Base-by-base conservation (phyloP, 1,140 invertebrate genomes). In the Dendrolimus punctatus region DNA sequence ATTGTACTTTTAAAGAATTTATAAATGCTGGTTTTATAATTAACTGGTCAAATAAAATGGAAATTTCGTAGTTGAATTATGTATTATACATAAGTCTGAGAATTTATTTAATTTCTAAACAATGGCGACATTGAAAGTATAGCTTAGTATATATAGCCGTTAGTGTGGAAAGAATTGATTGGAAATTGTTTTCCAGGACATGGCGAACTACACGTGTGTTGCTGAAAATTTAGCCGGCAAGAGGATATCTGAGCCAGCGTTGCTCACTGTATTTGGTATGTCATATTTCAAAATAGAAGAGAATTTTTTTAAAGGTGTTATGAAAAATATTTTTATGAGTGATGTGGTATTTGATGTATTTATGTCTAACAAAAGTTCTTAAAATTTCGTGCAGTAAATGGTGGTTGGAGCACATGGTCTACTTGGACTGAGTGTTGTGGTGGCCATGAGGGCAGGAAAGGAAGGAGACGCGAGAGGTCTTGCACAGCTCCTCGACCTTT, bases 161-260 rank as follows among this genome's bases (percentile, higher is more conserved):
- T 23, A 23, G 23, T 23, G 23, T 23, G 23, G 23, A 23, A 23
- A 23, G 40, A 45, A 51, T 44, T 45, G 40, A 57, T 57, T 51
- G 44, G 37, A 46, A 51, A 63, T 44, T 60, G 51, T 64, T 49
- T 89, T 94, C 7, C 87, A 91, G 68, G 95, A 98, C 82, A 93
- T 93, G 76, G 98, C 95, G 57, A 99, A 99, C 90, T 99, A 99
- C 88, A 97, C 95, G 47, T 99, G 98, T 85, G 96, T 96, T 45
- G 98, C 98, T 5, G 94, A 96, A 81, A 99, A 99, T 85, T 91
- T 98, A 43, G 97, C 97, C 0, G 95, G 94, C 7, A 94, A 94
- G 68, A 88, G 96, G 56, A 89, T 93, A 57, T 96, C 95, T 60
- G 94, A 96, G 51, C 92, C 95, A 0, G 97, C 96, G 0, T 89